Percentiles rank a stretch among this genome's conserved stretches.
Evolutionary conservation across 2,797 vertebrate genomes (phyloP).

Genomic region (Halcyon chelicuti): DNA sequence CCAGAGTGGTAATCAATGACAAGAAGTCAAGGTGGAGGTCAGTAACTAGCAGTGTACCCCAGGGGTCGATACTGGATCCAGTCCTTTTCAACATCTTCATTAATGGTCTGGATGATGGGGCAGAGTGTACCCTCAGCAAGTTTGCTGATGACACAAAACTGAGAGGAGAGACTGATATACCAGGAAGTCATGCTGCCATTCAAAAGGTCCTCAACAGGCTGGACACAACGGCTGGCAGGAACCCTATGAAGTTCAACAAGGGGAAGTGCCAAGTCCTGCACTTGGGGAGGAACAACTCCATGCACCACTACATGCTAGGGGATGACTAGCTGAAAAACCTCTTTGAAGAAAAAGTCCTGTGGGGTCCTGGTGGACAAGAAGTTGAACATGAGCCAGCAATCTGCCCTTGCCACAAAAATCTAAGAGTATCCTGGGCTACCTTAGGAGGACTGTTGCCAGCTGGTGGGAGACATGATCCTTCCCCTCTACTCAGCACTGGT

Average conservation of each 20-base stretch:
- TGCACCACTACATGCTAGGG: neutral
- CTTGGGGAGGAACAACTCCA: neutral
- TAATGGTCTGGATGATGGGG: too few relatives aligned
- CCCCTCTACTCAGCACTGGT: neutral
- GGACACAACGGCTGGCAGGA: neutral
- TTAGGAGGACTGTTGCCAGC: neutral
- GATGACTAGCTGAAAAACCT: neutral
- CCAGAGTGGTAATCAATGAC: neutral
- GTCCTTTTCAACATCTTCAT: too few relatives aligned
- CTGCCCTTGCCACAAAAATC: too few relatives aligned
- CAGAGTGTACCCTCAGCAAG: too few relatives aligned
- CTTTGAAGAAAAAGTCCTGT: neutral
- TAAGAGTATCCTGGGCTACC: neutral
- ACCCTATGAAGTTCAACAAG: neutral
- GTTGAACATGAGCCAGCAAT: neutral
- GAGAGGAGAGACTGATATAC: neutral
- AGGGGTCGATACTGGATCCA: too few relatives aligned
- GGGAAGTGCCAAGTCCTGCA: neutral
- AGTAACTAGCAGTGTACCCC: neutral
- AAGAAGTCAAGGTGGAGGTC: neutral
- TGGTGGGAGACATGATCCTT: neutral
- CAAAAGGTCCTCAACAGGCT: neutral
- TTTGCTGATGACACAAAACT: too few relatives aligned
- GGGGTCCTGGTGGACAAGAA: neutral
- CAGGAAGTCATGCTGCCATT: fast-evolving